A percentile compares a stretch with the other conserved stretches of the same genome.
Evolutionary conservation across 2,113 vertebrate genomes (phyloP).

Genomic region (Illadopsis cleaveri): DNA sequence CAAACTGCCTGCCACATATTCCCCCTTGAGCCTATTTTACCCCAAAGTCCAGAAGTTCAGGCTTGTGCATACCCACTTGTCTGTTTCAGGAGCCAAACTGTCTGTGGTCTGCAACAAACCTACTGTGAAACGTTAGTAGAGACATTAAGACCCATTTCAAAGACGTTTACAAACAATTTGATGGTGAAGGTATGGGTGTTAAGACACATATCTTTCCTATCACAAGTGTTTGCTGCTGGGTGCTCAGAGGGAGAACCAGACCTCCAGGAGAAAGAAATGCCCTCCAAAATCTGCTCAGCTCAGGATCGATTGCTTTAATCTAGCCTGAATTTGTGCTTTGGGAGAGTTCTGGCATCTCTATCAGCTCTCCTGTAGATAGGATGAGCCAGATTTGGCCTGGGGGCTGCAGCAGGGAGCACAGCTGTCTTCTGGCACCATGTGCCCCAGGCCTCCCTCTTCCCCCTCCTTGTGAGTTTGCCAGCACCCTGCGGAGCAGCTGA

Average conservation of each 20-base stretch:
- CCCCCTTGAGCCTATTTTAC: not conserved
- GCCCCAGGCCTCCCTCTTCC: not conserved
- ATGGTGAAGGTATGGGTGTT: too few relatives aligned
- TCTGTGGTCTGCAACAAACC: not conserved
- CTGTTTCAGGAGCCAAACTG: not conserved
- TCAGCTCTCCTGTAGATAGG: fast-evolving
- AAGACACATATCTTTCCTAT: not conserved
- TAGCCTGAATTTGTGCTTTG: not conserved
- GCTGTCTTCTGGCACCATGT: fast-evolving
- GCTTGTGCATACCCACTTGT: not conserved
- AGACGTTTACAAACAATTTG: too few relatives aligned
- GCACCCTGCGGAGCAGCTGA: not conserved
- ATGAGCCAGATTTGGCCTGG: not conserved
- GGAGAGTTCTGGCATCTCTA: not conserved
- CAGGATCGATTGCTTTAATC: fast-evolving
- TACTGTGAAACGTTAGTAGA: not conserved
- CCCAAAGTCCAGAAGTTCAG: not conserved
- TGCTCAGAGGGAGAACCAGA: not conserved
- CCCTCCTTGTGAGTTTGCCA: too few relatives aligned
- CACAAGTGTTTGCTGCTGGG: not conserved
- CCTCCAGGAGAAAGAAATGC: not conserved
- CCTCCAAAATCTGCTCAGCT: not conserved
- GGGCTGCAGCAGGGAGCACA: not conserved
- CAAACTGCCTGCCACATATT: fast-evolving
- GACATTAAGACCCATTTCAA: not conserved